These are phyloP conservation scores for Bombus difficillimus DNA, from an alignment of 1,140 invertebrate species.

Conservation along the genomic window DNA sequence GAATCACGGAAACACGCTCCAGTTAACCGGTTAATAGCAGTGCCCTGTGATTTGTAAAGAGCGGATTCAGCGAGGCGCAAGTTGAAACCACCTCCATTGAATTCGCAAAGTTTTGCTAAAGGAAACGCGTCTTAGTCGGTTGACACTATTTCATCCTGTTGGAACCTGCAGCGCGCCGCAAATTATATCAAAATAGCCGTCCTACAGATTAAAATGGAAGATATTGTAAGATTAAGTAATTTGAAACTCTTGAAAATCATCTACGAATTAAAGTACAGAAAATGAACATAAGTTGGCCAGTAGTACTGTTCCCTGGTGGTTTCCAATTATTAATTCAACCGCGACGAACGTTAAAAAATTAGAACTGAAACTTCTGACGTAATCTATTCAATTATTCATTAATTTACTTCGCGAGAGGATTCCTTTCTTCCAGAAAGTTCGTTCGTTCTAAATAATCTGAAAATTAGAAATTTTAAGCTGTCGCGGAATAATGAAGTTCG, in stretches of 20 bases:
- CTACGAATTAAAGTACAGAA: no score
- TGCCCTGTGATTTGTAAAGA: conserved; percentile 33
- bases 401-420: no score
- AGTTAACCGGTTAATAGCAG: conserved; percentile 33
- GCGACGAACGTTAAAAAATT: neutral
- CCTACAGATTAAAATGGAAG: no score
- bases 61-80: conserved; percentile 14
- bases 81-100: conserved; percentile 23
- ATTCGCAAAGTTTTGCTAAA: conserved; percentile 38
- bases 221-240: no score
- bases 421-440: neutral
- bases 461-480: neutral
- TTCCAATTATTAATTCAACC: neutral
- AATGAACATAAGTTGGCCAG: no score
- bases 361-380: neutral
- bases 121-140: conserved; percentile 16
- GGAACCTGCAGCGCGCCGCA: neutral
- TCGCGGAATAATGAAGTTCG: no score
- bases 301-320: no score
- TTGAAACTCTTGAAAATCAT: neutral
- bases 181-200: neutral
- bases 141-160: neutral
- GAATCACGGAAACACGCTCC: neutral
- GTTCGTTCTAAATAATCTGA: neutral
- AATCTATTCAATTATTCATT: no score